Conservation (phyloP, 2,113 vertebrate genomes). For the Atrichornis clamosus region DNA sequence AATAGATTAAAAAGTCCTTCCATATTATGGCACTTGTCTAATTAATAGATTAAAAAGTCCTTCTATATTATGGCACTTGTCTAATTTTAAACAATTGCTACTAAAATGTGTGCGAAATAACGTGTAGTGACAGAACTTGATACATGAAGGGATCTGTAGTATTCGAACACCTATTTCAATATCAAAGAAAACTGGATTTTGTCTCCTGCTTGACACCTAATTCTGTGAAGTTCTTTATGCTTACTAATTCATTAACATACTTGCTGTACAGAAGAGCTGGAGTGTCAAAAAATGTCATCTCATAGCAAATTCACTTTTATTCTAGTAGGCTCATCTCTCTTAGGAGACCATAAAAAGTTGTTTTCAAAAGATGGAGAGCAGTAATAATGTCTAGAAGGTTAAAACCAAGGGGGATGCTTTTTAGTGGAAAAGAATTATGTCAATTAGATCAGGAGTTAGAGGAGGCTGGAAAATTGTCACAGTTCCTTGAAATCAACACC, state of each 20-base stretch:
- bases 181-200: constrained; percentile 31
- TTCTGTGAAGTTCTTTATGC: neutral
- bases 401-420: neutral
- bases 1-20: neutral
- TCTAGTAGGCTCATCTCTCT: neutral
- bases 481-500: neutral
- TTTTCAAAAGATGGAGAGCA: neutral
- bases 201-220: neutral
- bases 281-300: constrained; percentile 16
- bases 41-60: neutral
- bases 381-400: neutral
- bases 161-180: constrained; percentile 24
- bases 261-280: neutral
- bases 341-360: neutral
- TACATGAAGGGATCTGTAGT: neutral
- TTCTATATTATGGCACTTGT: neutral
- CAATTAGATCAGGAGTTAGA: neutral
- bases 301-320: constrained; percentile 26
- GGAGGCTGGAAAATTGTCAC: neutral
- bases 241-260: constrained; percentile 21
- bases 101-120: neutral
- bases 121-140: neutral
- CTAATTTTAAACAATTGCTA: neutral
- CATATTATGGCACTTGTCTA: neutral
- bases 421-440: neutral